Evolutionary conservation across 37 sponge, comb jelly and placozoan genomes (phyloP), one percentile per base, ranked within the genome.

Genomic region (Diacarnus erythraeanus): DNA sequence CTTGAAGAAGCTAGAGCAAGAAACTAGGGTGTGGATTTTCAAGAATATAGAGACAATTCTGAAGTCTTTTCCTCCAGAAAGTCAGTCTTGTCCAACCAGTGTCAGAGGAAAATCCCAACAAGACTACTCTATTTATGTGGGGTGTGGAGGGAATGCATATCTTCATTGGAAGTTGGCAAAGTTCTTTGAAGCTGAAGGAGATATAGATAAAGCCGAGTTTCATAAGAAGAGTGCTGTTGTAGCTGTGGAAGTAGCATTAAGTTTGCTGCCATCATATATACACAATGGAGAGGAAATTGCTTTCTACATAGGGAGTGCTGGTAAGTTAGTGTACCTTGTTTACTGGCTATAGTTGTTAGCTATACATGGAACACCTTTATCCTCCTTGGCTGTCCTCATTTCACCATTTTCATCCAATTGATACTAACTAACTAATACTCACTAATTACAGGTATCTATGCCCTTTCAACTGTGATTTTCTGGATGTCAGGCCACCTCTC

Each of bases 61-160:
- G 42, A 77, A 64, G 43, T 15, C 63, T 3, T 64, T 12, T 9
- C 77, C 77, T 25, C 65, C 77, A 2, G 0, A 17, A 5, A 29
- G 38, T 29, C 27, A 23, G 0, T 20, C 25, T 17, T 9, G 43
- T 2, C 77, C 77, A 15, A 41, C 77, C 9, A 77, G 77, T 77
- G 64, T 77, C 31, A 38, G 47, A 41, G 77, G 64, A 6, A 34
- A 40, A 0, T 25, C 41, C 8, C 1, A 64, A 20, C 20, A 64
- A 41, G 77, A 77, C 22, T 64, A 33, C 65, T 77, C 77, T 12
- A 63, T 77, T 23, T 77, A 77, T 23, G 44, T 61, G 4, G 77
- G 77, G 0, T 31, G 31, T 74, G 83, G 83, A 30, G 83, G 83
- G 27, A 83, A 83, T 75, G 83, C 83, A n/a, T 83, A 83, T 57